These are phyloP conservation scores for Fundulus diaphanus DNA, from an alignment of 2,797 vertebrate species.

Conservation along the genomic window DNA sequence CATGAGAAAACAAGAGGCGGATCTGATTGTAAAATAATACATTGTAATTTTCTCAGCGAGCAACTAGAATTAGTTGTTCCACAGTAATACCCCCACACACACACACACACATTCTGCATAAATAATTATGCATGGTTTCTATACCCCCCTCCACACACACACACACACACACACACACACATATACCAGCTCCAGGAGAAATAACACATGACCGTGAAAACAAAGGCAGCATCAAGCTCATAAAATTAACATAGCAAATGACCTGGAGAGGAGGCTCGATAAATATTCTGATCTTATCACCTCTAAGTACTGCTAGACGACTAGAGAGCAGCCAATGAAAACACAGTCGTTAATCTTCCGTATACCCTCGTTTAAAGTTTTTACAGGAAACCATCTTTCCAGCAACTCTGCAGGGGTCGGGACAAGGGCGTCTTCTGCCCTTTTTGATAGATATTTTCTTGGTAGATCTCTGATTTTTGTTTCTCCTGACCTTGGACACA, in stretches of 20 bases:
- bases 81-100: slow-evolving; percentile 75
- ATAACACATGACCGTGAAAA: slow-evolving; percentile 90
- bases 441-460: slow-evolving; percentile 81
- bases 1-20: slow-evolving; percentile 79
- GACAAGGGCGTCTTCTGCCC: slow-evolving; percentile 86
- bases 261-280: slow-evolving; percentile 91
- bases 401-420: slow-evolving; percentile 88
- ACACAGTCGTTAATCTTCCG: slow-evolving; percentile 89
- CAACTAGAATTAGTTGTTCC: slow-evolving; percentile 92
- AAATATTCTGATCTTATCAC: slow-evolving; percentile 93
- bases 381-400: slow-evolving; percentile 89
- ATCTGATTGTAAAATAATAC: slow-evolving; percentile 84
- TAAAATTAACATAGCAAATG: slow-evolving; percentile 98
- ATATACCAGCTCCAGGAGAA: slow-evolving; percentile 86
- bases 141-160: too few relatives aligned
- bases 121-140: slow-evolving; percentile 94
- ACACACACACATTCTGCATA: slow-evolving; percentile 76
- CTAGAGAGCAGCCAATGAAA: slow-evolving; percentile 89
- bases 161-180: too few relatives aligned
- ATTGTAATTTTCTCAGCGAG: slow-evolving; percentile 91
- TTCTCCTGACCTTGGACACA: slow-evolving; percentile 80
- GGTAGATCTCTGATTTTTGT: slow-evolving; percentile 76
- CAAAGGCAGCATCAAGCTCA: slow-evolving; percentile 94
- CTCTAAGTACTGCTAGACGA: slow-evolving; percentile 82
- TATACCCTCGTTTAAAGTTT: slow-evolving; percentile 89